Evolutionary conservation across 2,888 invertebrate species (phyloP).

Genomic region (Drosophila ezoana): DNA sequence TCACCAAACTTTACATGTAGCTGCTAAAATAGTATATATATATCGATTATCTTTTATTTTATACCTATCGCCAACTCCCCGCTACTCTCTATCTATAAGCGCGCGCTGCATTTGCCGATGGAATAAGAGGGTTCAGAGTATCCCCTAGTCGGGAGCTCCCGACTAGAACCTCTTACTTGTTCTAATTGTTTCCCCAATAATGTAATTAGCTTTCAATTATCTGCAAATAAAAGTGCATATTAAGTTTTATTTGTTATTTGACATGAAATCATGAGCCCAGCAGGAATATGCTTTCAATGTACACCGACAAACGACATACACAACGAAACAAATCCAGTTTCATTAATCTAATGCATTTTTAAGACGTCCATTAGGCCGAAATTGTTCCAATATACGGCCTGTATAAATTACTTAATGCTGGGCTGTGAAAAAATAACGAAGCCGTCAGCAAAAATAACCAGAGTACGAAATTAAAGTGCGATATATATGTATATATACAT

Average conservation of each 20-base stretch:
- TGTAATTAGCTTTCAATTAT: not conserved
- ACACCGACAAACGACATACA: not conserved
- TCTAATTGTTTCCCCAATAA: not conserved
- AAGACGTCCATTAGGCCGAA: conserved; percentile 55
- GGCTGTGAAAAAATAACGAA: conserved; percentile 39
- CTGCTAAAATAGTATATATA: no score
- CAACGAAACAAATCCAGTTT: conserved; percentile 52
- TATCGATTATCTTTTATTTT: no score
- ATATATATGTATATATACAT: conserved; percentile 29
- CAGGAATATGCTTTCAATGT: not conserved
- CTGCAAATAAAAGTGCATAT: not conserved
- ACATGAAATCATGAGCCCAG: conserved; percentile 12
- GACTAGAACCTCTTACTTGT: no score
- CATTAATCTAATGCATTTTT: conserved; percentile 68
- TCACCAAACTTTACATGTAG: no score
- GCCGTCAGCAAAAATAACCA: conserved; percentile 46
- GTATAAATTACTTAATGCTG: conserved; percentile 63
- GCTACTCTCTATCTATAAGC: no score
- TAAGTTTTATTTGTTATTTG: conserved; percentile 5
- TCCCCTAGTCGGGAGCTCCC: no score
- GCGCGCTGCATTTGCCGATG: no score
- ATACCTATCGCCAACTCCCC: no score
- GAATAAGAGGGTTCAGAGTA: no score
- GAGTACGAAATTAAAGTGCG: conserved; percentile 64
- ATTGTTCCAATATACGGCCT: conserved; percentile 57